These are phyloP conservation scores for Muntiacus reevesi DNA, from an alignment of 2,113 vertebrate species.

Conservation along the genomic window DNA sequence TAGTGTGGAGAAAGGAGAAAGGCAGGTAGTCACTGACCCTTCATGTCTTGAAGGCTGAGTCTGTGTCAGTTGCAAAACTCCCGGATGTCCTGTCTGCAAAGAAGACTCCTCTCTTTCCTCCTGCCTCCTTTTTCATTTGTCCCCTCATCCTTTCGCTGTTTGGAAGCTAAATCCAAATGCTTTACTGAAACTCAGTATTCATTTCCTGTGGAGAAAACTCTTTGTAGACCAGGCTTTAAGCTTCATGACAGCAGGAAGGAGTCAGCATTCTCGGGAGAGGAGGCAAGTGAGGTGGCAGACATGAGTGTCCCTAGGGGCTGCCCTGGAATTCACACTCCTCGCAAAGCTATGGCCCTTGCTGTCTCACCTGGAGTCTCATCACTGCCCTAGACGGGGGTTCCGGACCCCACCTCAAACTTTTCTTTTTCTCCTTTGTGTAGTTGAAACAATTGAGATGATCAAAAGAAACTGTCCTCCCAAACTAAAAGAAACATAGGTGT, in stretches of 20 bases:
- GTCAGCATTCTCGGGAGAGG: not conserved
- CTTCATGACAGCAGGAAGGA: not conserved
- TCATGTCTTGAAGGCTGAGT: fast-evolving
- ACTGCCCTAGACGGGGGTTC: not conserved
- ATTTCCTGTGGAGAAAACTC: not conserved
- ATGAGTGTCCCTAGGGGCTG: not conserved
- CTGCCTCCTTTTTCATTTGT: not conserved
- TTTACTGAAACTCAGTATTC: not conserved
- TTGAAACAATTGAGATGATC: not conserved
- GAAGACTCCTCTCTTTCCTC: not conserved
- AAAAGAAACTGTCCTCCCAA: no score
- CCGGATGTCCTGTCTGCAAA: not conserved
- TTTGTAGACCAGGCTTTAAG: not conserved
- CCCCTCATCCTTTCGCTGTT: not conserved
- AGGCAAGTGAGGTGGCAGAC: fast-evolving
- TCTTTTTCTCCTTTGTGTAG: not conserved
- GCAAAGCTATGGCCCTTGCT: fast-evolving
- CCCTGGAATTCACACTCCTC: not conserved
- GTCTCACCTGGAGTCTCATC: no score
- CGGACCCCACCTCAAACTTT: not conserved
- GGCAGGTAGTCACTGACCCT: not conserved
- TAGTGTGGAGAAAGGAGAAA: not conserved
- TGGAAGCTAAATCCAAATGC: not conserved
- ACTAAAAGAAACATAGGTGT: no score
- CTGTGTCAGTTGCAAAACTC: not conserved